These are phyloP conservation scores for Peromyscus aztecus DNA, from an alignment of 2,797 vertebrate genomes.

Conservation along the genomic window DNA sequence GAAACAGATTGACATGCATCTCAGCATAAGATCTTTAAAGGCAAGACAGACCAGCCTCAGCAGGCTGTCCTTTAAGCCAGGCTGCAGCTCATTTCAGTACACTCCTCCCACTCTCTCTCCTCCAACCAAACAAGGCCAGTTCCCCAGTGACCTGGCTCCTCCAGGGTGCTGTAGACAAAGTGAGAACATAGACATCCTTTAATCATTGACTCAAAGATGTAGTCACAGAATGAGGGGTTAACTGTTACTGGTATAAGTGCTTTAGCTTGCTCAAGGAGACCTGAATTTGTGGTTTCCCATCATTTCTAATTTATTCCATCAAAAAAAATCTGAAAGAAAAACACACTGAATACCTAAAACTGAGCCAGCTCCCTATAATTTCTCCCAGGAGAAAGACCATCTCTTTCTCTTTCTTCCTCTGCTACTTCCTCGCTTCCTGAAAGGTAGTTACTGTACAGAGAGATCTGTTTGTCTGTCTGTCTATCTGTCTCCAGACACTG, in stretches of 20 bases:
- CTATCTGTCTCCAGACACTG: not conserved
- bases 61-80: not conserved
- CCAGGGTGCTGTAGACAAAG: not conserved
- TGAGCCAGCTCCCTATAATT: not conserved
- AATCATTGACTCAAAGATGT: slow-evolving; percentile 49
- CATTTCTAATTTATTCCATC: slow-evolving; percentile 2
- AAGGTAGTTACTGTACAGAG: not conserved
- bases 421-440: not conserved
- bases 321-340: not conserved
- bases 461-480: not conserved
- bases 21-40: not conserved
- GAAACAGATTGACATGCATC: not conserved
- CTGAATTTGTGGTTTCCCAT: not conserved
- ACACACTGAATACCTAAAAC: not conserved
- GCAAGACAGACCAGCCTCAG: not conserved
- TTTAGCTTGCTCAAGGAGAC: not conserved
- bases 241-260: slow-evolving; percentile 28
- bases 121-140: not conserved
- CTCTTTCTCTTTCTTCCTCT: not conserved
- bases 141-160: not conserved
- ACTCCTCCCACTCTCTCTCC: not conserved
- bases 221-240: not conserved
- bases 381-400: not conserved
- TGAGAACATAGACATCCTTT: not conserved
- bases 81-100: not conserved